Evolutionary conservation across 2,113 vertebrate genomes (phyloP).

Genomic region (Dasypus novemcinctus): DNA sequence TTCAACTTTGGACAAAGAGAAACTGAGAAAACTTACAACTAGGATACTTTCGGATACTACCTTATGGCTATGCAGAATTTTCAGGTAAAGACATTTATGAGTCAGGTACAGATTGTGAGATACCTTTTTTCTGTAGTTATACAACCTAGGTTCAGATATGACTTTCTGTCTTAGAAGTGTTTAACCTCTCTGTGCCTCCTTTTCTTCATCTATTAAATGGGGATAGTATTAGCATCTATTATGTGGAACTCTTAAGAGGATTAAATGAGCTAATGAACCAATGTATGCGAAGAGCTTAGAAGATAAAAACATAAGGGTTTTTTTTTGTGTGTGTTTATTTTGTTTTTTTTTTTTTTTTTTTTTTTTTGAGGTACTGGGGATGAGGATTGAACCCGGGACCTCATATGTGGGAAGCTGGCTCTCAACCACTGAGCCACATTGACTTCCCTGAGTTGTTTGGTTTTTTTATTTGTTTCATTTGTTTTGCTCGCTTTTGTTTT

Average conservation of each 20-base stretch:
- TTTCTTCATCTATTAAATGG: background rate
- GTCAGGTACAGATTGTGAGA: background rate
- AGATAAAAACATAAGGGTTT: background rate
- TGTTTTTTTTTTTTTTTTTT: too few species aligned
- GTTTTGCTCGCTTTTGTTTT: too few species aligned
- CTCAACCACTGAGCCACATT: too few species aligned
- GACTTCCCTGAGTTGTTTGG: too few species aligned
- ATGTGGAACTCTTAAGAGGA: background rate
- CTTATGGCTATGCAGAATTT: conserved; percentile 97
- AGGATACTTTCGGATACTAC: conserved; percentile 96
- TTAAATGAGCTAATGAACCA: background rate
- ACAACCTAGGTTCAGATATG: background rate
- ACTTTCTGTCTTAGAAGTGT: background rate
- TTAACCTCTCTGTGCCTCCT: background rate
- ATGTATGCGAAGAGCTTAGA: background rate
- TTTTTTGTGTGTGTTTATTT: too few species aligned
- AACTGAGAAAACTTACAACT: conserved; percentile 93
- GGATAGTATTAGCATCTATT: background rate
- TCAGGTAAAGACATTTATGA: conserved; percentile 86
- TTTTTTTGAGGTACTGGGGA: too few species aligned
- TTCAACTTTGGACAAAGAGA: conserved; percentile 92
- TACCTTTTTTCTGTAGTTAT: background rate
- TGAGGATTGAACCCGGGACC: too few species aligned
- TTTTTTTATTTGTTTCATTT: too few species aligned
- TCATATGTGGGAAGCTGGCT: too few species aligned